These are phyloP conservation scores for Microplitis mediator DNA, from an alignment of 1,140 invertebrate species.

Conservation along the genomic window DNA sequence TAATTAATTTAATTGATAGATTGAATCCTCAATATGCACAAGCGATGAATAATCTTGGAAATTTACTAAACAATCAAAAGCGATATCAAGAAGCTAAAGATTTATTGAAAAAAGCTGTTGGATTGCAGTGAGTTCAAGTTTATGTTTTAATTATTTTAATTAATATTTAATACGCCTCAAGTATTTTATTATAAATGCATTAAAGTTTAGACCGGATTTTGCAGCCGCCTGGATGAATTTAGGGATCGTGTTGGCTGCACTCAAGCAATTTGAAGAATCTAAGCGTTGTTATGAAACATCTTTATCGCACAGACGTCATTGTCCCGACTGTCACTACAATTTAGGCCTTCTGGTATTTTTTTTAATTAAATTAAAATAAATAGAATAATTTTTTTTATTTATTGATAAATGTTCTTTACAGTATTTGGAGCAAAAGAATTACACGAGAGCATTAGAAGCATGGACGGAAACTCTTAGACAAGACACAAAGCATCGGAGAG, in stretches of 20 bases:
- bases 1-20: constrained; percentile 53
- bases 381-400: constrained; percentile 15
- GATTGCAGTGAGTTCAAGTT: constrained; percentile 68
- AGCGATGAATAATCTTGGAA: constrained; percentile 96
- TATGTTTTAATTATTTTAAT: constrained; percentile 23
- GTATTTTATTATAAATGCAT: neutral
- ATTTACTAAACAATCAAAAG: constrained; percentile 83
- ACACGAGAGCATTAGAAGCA: constrained; percentile 67
- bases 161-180: neutral
- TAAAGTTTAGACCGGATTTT: constrained; percentile 75
- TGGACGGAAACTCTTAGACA: constrained; percentile 83
- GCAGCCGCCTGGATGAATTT: constrained; percentile 98
- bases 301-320: constrained; percentile 75
- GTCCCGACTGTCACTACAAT: constrained; percentile 94
- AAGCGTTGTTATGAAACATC: constrained; percentile 82
- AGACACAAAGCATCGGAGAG: constrained; percentile 78
- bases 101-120: constrained; percentile 76
- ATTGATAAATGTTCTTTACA: constrained; percentile 42
- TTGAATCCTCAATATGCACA: constrained; percentile 92
- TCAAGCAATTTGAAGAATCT: constrained; percentile 75
- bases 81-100: constrained; percentile 76
- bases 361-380: constrained; percentile 2
- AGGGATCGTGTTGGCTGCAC: constrained; percentile 84
- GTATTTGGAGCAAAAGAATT: constrained; percentile 69
- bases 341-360: constrained; percentile 84